Evolutionary conservation across 2,888 invertebrate species (phyloP).

Genomic region (Argyresthia albistria): DNA sequence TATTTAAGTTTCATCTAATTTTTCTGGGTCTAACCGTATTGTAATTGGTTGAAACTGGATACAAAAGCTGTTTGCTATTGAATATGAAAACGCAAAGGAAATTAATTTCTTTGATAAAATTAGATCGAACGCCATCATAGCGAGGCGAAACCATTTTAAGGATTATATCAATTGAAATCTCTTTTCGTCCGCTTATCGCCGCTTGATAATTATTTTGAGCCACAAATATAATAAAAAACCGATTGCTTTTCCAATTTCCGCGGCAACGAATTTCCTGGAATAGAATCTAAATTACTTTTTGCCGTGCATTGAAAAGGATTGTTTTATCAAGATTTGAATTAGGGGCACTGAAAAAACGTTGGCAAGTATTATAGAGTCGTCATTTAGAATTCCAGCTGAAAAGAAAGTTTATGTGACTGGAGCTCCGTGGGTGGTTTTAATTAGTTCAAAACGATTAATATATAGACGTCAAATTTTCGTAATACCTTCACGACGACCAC

Average conservation of each 20-base stretch:
- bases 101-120: neutral
- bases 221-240: constrained; percentile 27
- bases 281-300: constrained; percentile 46
- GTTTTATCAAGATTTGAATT: constrained; percentile 26
- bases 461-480: no score
- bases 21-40: no score
- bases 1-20: no score
- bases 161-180: constrained; percentile 3
- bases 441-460: no score
- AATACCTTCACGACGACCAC: no score
- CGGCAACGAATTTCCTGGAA: constrained; percentile 29
- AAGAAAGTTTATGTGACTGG: no score
- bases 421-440: no score
- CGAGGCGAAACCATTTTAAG: neutral
- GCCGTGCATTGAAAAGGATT: constrained; percentile 37
- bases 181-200: neutral
- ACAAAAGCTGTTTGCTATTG: neutral
- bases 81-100: constrained; percentile 1
- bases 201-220: constrained; percentile 30
- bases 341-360: no score
- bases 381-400: no score
- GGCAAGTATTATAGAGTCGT: no score
- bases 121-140: neutral
- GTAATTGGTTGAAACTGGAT: no score
- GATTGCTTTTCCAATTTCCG: constrained; percentile 45